phyloP scores from a whole-genome alignment of 2,797 vertebrate genomes.

The Kryptopterus vitreolus region DNA sequence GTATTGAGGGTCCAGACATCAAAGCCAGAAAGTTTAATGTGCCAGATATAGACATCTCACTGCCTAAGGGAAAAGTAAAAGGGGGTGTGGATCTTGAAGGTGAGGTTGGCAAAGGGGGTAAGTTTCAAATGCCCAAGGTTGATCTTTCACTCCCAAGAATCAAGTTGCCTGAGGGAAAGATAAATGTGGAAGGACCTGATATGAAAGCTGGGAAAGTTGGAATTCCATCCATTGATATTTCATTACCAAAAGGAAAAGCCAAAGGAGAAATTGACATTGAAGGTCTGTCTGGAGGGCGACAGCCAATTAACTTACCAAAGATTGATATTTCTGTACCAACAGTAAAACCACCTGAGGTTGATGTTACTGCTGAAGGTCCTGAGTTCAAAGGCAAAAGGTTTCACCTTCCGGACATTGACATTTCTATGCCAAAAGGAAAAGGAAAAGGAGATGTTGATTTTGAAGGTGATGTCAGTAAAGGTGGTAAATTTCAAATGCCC shows the following conservation, averaged over 20 bases:
- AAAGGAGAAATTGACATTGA: too few species aligned
- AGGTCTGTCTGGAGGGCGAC: background rate
- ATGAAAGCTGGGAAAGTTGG: constrained; percentile 55
- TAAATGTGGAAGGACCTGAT: constrained; percentile 6
- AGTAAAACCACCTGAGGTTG: constrained; percentile 51
- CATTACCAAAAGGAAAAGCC: constrained; percentile 58
- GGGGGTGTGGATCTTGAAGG: background rate
- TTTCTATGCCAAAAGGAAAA: background rate
- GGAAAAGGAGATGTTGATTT: too few species aligned
- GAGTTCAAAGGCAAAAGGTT: constrained; percentile 8
- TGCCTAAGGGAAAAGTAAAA: constrained; percentile 13
- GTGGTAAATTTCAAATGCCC: constrained; percentile 31
- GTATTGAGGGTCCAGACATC: background rate
- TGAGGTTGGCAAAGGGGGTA: constrained; percentile 51
- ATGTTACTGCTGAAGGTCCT: constrained; percentile 41
- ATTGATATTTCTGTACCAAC: constrained; percentile 59
- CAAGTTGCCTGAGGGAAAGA: background rate
- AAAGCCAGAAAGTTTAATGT: constrained; percentile 8
- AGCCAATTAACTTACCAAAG: constrained; percentile 49
- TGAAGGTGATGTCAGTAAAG: too few species aligned
- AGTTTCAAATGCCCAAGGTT: constrained; percentile 61
- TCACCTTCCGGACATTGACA: background rate
- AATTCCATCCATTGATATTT: constrained; percentile 59
- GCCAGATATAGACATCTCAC: constrained; percentile 51
- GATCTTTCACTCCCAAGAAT: constrained; percentile 21